A percentile compares a stretch with the other conserved stretches of the same genome.
Evolutionary conservation across 2,888 invertebrate genomes (phyloP).

Genomic region (Lasius fuliginosus): DNA sequence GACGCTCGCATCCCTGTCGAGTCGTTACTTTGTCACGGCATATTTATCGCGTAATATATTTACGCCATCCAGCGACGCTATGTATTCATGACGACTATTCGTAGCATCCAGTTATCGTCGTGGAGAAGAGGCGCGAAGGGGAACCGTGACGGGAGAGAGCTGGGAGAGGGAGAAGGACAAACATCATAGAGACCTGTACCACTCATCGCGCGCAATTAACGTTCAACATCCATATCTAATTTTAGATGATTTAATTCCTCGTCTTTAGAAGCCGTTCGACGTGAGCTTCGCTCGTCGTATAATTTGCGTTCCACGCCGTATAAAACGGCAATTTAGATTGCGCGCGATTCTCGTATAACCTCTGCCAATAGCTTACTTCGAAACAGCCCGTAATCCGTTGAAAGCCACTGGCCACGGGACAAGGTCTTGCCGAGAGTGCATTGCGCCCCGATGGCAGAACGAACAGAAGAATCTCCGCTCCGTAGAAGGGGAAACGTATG

Average conservation of each 20-base stretch:
- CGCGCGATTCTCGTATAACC: slow-evolving; percentile 19
- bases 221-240: slow-evolving; percentile 10
- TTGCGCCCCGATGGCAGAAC: slow-evolving; percentile 66
- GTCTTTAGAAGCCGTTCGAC: neutral
- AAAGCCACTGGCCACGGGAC: slow-evolving; percentile 65
- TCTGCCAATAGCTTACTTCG: slow-evolving; percentile 54
- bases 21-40: slow-evolving; percentile 57
- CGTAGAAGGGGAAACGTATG: slow-evolving; percentile 38
- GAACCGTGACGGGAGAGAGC: neutral
- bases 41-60: slow-evolving; percentile 50
- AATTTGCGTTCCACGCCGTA: slow-evolving; percentile 9
- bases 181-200: slow-evolving; percentile 23
- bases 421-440: slow-evolving; percentile 67
- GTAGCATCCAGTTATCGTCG: slow-evolving; percentile 37
- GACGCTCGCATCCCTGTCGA: slow-evolving; percentile 61
- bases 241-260: slow-evolving; percentile 22
- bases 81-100: slow-evolving; percentile 32
- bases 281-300: neutral
- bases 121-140: neutral
- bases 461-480: slow-evolving; percentile 44
- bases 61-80: slow-evolving; percentile 27
- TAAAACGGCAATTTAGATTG: slow-evolving; percentile 30
- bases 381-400: slow-evolving; percentile 54
- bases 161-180: neutral
- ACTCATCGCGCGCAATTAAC: slow-evolving; percentile 33